A percentile compares a stretch with the other conserved stretches of the same genome.
Evolutionary conservation across 1,140 invertebrate species (phyloP).

Genomic region (Drosophila melanogaster): Release_6_plus_ISO1_MT NT_037436.4:19491501-19492000

Average conservation of each 20-base stretch:
- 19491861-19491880: slow-evolving; percentile 76
- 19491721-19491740: slow-evolving; percentile 5
- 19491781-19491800: slow-evolving; percentile 76
- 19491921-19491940: slow-evolving; percentile 34
- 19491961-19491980: slow-evolving; percentile 14
- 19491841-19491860: slow-evolving; percentile 54
- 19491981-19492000: background rate
- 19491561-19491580: slow-evolving; percentile 35
- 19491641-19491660: slow-evolving; percentile 72
- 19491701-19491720: background rate
- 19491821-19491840: slow-evolving; percentile 65
- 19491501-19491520: slow-evolving; percentile 74
- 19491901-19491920: slow-evolving; percentile 56
- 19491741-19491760: slow-evolving; percentile 17
- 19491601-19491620: slow-evolving; percentile 84
- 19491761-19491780: slow-evolving; percentile 67
- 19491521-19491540: slow-evolving; percentile 48
- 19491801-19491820: slow-evolving; percentile 71
- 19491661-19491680: slow-evolving; percentile 14
- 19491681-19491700: background rate
- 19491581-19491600: slow-evolving; percentile 74
- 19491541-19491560: slow-evolving; percentile 34
- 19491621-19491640: slow-evolving; percentile 84
- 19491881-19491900: slow-evolving; percentile 77
- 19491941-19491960: background rate